A percentile compares a stretch with the other conserved stretches of the same genome.
Evolutionary conservation across 30 jellyfish, hydroid and myxozoan species (phyloP).

Genomic region (Catostylus mosaicus): DNA sequence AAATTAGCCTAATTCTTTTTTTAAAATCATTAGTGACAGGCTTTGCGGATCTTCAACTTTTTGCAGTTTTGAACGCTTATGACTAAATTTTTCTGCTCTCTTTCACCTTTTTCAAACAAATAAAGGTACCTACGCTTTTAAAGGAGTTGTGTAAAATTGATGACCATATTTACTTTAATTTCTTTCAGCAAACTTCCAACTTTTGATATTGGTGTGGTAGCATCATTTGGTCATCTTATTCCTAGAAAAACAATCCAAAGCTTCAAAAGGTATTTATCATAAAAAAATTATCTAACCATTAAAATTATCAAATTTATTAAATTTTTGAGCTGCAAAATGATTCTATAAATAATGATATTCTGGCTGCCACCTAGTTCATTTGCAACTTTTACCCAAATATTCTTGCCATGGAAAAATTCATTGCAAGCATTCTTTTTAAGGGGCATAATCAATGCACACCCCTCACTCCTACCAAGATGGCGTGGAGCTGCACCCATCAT

Average conservation of each 20-base stretch:
- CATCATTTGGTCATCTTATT: constrained; percentile 96
- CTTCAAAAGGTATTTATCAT: constrained; percentile 75
- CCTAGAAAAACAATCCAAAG: constrained; percentile 73
- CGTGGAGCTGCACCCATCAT: constrained; percentile 97
- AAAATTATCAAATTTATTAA: too few species aligned
- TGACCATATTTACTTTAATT: neutral
- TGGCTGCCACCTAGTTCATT: too few species aligned
- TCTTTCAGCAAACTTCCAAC: constrained; percentile 33
- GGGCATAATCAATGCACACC: constrained; percentile 92
- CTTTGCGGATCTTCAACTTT: too few species aligned
- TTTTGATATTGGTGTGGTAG: constrained; percentile 93
- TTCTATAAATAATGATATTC: too few species aligned
- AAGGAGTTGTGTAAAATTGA: neutral
- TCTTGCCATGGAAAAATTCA: too few species aligned
- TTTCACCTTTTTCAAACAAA: neutral
- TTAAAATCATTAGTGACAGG: too few species aligned
- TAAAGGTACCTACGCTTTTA: neutral
- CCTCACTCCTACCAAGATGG: constrained; percentile 98
- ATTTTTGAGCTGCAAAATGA: too few species aligned
- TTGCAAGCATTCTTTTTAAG: constrained; percentile 54
- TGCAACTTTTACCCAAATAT: too few species aligned
- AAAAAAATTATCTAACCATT: too few species aligned
- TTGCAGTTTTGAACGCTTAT: too few species aligned
- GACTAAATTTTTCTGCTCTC: too few species aligned
- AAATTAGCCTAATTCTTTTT: neutral